Base-by-base conservation (phyloP, 2,113 vertebrate genomes). In the Rhagologus leucostigma region DNA sequence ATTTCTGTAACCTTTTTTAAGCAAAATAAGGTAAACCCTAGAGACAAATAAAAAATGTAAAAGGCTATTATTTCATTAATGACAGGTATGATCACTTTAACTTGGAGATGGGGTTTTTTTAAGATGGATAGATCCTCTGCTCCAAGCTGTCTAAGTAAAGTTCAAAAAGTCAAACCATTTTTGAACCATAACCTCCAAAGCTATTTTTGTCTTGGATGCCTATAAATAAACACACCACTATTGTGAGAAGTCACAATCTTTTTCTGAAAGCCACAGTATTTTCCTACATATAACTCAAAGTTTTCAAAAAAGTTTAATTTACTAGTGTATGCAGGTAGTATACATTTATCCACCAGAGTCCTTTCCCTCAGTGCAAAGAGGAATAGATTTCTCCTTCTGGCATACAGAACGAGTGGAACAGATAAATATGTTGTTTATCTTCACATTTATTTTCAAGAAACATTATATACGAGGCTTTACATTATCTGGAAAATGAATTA, bases 401-500 rank as follows among this genome's bases (percentile, higher is more conserved):
- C 68, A 27, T 79, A 44, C 37, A 60, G 82, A n/a, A 90, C 37
- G 57, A 91, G 46, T 30, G 59, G 50, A 85, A 73, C 76, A 65
- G 49, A 53, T 53, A 87, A 91, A 49, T 46, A 73, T 57, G 46
- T 79, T 92, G 32, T 74, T 93, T 91, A 68, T 69, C 63, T 89
- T 90, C 44, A 42, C 56, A 82, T 44, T 82, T 84, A 70, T 84
- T 81, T 84, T 84, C 49, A 79, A 85, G 65, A 57, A 85, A 73
- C 13, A 30, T 65, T 93, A 80, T 44, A 85, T 71, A 80, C 1
- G 1, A 94, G 23, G 41, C n/a, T 94, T 85, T 93, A 84, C 2
- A 2, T 88, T 94, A 95, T 77, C 70, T 90, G 42, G 29, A 76
- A 95, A 90, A 97, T 90, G 49, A 92, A 92, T 95, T 93, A 93